These are phyloP conservation scores for Temnothorax rugatulus DNA, from an alignment of 2,888 invertebrate genomes.

Conservation along the genomic window DNA sequence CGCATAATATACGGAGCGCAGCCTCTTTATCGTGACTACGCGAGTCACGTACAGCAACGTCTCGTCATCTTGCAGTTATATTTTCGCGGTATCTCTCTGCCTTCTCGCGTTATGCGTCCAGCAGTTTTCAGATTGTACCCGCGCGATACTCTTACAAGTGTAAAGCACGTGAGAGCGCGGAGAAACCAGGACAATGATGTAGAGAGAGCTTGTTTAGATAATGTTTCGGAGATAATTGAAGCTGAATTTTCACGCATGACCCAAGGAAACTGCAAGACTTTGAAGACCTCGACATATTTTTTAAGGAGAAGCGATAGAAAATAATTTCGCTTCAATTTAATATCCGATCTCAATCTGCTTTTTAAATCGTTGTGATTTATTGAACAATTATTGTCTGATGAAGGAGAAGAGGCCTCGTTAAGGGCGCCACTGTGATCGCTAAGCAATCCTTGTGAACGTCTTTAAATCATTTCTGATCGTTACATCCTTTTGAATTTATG, in stretches of 20 bases:
- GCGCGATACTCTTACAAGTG: not conserved
- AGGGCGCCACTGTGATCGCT: not conserved
- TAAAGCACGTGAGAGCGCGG: not conserved
- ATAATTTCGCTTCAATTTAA: not conserved
- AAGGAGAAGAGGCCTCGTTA: not conserved
- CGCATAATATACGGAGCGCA: conserved; percentile 27
- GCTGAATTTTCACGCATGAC: not conserved
- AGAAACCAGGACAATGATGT: conserved; percentile 6
- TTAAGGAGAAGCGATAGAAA: not conserved
- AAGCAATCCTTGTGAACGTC: not conserved
- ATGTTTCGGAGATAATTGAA: not conserved
- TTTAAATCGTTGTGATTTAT: not conserved
- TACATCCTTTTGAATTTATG: conserved; percentile 13
- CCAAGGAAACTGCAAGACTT: not conserved
- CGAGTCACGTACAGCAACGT: not conserved
- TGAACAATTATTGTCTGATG: not conserved
- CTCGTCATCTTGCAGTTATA: conserved; percentile 18
- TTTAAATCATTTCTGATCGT: conserved; percentile 1
- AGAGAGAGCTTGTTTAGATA: not conserved
- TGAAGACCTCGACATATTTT: not conserved
- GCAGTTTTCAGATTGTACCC: conserved; percentile 1
- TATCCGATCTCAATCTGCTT: not conserved
- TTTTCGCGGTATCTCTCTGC: conserved; percentile 40
- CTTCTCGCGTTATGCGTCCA: not conserved
- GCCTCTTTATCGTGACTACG: conserved; percentile 47